A percentile compares a stretch with the other conserved stretches of the same genome.
These are phyloP conservation scores for Eueides isabella DNA, from an alignment of 1,140 invertebrate species.

Conservation along the genomic window DNA sequence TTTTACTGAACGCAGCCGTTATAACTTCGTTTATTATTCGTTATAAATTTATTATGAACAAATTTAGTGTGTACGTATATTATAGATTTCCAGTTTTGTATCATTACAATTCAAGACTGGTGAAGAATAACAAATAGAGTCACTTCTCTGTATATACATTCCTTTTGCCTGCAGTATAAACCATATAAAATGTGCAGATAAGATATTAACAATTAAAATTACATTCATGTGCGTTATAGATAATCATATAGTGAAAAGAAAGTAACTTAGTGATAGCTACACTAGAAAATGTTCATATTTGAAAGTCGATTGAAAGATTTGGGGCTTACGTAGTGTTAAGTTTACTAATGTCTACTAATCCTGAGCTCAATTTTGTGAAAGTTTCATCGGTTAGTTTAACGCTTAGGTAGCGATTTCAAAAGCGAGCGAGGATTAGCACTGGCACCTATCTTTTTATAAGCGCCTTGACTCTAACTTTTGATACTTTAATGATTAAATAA, in stretches of 20 bases:
- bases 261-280: not conserved
- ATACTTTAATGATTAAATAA: not conserved
- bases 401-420: slow-evolving; percentile 28
- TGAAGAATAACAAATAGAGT: no score
- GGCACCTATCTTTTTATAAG: slow-evolving; percentile 13
- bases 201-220: not conserved
- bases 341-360: slow-evolving; percentile 51
- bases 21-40: no score
- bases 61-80: no score
- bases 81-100: no score
- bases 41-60: no score
- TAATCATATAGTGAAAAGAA: not conserved
- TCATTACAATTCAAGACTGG: no score
- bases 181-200: no score
- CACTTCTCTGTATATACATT: no score
- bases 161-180: no score
- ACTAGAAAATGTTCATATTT: not conserved
- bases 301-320: slow-evolving; percentile 52
- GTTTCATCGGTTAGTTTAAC: slow-evolving; percentile 38
- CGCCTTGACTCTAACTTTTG: slow-evolving; percentile 9
- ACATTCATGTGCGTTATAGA: not conserved
- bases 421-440: slow-evolving; percentile 22
- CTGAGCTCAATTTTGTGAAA: slow-evolving; percentile 49
- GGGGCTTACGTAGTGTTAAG: slow-evolving; percentile 46
- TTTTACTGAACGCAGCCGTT: no score